Evolutionary conservation across 2,888 invertebrate genomes (phyloP).

Genomic region (Zaprionus bogoriensis): DNA sequence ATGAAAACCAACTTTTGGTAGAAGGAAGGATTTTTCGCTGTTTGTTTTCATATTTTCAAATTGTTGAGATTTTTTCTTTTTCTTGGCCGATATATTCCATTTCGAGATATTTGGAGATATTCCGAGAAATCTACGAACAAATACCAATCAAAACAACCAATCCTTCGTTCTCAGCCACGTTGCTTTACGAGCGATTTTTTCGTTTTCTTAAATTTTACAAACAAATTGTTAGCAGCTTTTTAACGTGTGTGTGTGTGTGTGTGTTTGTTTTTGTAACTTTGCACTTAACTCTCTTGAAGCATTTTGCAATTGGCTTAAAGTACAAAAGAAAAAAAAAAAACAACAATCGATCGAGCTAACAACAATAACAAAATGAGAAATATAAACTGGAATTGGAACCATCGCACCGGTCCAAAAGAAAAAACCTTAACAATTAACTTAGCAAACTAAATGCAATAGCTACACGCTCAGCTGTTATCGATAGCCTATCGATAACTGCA

Average conservation of each 20-base stretch:
- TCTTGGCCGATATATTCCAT: constrained; percentile 82
- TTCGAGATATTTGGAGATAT: constrained; percentile 32
- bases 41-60: constrained; percentile 39
- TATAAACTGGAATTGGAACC: constrained; percentile 79
- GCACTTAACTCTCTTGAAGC: constrained; percentile 42
- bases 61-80: constrained; percentile 84
- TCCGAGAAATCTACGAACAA: constrained; percentile 52
- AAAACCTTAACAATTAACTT: constrained; percentile 83
- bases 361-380: constrained; percentile 28
- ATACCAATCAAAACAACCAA: constrained; percentile 55
- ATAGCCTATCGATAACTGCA: background rate
- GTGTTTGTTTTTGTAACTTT: background rate
- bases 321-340: constrained; percentile 29
- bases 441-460: constrained; percentile 54
- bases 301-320: constrained; percentile 72
- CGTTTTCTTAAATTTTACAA: constrained; percentile 57
- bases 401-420: constrained; percentile 84
- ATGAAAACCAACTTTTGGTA: constrained; percentile 71
- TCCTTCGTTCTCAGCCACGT: constrained; percentile 77
- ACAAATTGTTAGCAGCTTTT: constrained; percentile 43
- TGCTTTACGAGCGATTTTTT: constrained; percentile 45
- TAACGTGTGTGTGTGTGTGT: no score
- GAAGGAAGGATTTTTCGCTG: constrained; percentile 78
- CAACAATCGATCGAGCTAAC: constrained; percentile 38
- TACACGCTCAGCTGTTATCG: constrained; percentile 1